phyloP scores from a whole-genome alignment of 2,797 vertebrate species.

The Typhlichthys subterraneus region DNA sequence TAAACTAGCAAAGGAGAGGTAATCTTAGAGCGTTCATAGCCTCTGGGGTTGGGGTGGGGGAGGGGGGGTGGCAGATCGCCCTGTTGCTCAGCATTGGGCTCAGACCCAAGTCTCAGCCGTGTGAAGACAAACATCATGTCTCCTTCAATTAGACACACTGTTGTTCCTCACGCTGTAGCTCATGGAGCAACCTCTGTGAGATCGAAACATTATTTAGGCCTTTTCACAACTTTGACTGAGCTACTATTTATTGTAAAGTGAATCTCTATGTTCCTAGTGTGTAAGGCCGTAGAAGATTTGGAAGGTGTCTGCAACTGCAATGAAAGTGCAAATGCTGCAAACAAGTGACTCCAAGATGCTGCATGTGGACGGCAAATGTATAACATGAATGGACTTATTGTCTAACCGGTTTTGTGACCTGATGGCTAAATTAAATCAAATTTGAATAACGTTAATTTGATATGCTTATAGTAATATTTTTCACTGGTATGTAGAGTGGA shows the following conservation, averaged over 20 bases:
- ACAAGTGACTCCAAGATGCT: no score
- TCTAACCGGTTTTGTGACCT: no score
- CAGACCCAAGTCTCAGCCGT: conserved; percentile 61
- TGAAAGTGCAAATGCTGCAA: no score
- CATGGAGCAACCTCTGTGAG: conserved; percentile 12
- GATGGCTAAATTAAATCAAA: no score
- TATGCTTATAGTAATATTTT: background rate
- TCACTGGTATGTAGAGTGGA: background rate
- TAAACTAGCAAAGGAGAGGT: conserved; percentile 68
- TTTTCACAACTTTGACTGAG: conserved; percentile 24
- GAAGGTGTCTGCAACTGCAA: no score
- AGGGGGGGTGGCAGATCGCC: conserved; percentile 56
- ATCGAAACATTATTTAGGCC: conserved; percentile 8
- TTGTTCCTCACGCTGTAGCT: conserved; percentile 40
- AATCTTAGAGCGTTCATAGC: conserved; percentile 74
- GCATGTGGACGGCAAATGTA: no score
- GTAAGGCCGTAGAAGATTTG: no score
- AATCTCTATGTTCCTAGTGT: background rate
- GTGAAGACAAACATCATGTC: conserved; percentile 78
- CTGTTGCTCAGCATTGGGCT: conserved; percentile 72
- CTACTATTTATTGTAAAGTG: conserved; percentile 6
- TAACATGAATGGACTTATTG: no score
- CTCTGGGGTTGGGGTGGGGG: conserved; percentile 51
- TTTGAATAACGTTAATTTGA: background rate
- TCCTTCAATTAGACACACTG: conserved; percentile 71